Conservation (phyloP, 2,797 vertebrate species). For the Lacerta viridis region DNA sequence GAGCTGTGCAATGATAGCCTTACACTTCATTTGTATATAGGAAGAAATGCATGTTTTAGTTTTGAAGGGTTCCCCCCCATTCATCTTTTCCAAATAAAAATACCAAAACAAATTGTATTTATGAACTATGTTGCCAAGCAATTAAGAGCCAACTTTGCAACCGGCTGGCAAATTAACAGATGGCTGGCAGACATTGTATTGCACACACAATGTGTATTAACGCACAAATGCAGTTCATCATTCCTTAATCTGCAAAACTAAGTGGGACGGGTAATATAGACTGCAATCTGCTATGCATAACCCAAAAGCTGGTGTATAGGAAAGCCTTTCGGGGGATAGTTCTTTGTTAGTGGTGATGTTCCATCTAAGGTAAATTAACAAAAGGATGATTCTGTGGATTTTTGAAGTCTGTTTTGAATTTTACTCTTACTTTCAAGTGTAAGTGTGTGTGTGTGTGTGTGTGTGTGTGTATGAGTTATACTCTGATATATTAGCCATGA, state of each 20-base stretch:
- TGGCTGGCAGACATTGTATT: conserved; percentile 37
- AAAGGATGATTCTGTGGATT: background rate
- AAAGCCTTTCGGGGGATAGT: background rate
- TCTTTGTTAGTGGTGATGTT: no score
- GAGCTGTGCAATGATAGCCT: no score
- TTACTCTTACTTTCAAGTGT: background rate
- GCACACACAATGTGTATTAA: background rate
- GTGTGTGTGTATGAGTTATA: background rate
- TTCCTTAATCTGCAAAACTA: conserved; percentile 59
- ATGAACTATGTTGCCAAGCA: conserved; percentile 14
- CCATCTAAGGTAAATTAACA: background rate
- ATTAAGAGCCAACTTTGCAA: background rate
- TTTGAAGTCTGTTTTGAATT: background rate
- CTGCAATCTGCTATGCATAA: conserved; percentile 39
- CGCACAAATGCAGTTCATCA: conserved; percentile 20
- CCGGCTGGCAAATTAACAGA: conserved; percentile 62
- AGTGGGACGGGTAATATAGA: no score
- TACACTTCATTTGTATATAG: fast-evolving
- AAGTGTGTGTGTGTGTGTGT: background rate
- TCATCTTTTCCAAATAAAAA: background rate
- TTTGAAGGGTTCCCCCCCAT: fast-evolving
- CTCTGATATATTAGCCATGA: no score
- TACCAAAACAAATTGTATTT: background rate
- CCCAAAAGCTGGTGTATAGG: fast-evolving
- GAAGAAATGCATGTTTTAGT: background rate